Evolutionary conservation across 2,113 vertebrate species (phyloP), one percentile per base, ranked within the genome.

Genomic region (Orycteropus afer): DNA sequence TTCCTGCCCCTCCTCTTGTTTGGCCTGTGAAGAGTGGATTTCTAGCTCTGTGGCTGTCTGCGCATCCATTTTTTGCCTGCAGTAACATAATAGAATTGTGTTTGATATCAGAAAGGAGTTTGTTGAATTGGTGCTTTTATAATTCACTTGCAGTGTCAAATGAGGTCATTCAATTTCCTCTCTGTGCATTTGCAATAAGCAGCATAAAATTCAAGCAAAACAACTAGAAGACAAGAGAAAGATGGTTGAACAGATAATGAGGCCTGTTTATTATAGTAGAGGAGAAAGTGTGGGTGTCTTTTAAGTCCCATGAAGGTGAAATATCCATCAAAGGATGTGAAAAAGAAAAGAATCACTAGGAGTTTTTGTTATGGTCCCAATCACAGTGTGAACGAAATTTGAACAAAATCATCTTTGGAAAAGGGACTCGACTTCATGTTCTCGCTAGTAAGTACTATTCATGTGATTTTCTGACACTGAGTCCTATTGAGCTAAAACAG

Each of bases 191-290:
- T 94, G 85, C 95, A 96, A 93, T 86, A 91, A 95, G 53, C 96
- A 95, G 83, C 86, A 95, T 57, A 95, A 96, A 97, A 96, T 55
- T 90, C 89, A 94, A 92, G 80, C 93, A 95, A 95, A 96, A 94
- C 84, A 91, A 78, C 47, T 1, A 92, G 49, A 76, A 91, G 53
- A 86, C 55, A 78, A 61, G 63, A 89, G 63, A 93, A 61, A 87
- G 93, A 96, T n/a, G 80, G 42, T 84, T 89, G 80, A 79, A 78
- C 57, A 59, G 78, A 95, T 97, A 95, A 96, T 51, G 45, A 91
- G 77, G 37, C 14, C 83, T 91, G 76, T 93, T 89, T 90, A 49
- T 86, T 91, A 90, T 0, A 57, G 37, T 3, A 92, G 8, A 94
- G 55, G 53, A 95, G 71, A 73, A 37, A 59, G 25, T 11, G 45